Conservation (phyloP, 2,888 invertebrate genomes). For the Oeneis ivallda region DNA sequence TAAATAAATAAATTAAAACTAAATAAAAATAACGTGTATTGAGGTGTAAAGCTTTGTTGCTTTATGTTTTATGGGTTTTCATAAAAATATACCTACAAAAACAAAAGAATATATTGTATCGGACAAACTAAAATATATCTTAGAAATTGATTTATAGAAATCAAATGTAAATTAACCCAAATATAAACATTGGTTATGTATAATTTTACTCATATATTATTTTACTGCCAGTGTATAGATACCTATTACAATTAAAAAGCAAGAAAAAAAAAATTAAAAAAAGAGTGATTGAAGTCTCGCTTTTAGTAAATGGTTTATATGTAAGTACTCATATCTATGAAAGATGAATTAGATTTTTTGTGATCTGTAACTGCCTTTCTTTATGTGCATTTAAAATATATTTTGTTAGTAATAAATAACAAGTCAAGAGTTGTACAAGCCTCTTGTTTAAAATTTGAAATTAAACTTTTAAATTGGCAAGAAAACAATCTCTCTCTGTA, state of each 20-base stretch:
- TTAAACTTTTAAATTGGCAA: neutral
- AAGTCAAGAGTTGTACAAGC: neutral
- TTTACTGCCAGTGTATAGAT: conserved; percentile 5
- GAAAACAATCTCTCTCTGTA: neutral
- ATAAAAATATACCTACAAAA: no score
- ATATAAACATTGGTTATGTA: neutral
- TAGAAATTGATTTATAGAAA: neutral
- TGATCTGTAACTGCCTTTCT: neutral
- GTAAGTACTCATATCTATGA: neutral
- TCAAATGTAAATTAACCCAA: neutral
- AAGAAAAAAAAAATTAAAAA: no score
- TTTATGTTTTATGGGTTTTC: no score
- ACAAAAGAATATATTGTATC: neutral
- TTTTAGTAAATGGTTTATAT: neutral
- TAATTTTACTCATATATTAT: conserved; percentile 1
- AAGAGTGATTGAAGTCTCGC: neutral
- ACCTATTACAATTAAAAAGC: neutral
- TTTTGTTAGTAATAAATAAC: neutral
- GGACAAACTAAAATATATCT: no score
- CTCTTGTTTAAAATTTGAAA: neutral
- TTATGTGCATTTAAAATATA: neutral
- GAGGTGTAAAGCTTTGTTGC: neutral
- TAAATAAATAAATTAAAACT: no score
- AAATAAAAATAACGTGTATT: neutral
- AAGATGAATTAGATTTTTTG: neutral